Evolutionary conservation across 2,888 invertebrate genomes (phyloP), one percentile per base, ranked within the genome.

Genomic region (Limenitis camilla): DNA sequence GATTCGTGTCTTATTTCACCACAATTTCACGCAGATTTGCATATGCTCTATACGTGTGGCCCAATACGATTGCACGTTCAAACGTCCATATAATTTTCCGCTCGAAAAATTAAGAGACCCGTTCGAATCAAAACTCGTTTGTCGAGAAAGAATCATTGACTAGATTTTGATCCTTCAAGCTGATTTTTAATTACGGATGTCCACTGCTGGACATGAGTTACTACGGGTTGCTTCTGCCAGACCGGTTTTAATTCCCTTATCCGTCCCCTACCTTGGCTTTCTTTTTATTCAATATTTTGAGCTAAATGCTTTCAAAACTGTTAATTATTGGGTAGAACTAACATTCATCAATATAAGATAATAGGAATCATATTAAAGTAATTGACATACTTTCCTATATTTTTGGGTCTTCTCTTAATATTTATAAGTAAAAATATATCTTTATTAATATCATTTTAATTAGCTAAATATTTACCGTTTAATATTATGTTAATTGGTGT

Each of bases 31-130:
- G 73, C 67, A 59, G 60, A 76, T 77, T 72, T 74, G 65, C 70
- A 64, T 69, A 62, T 60, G 59, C 56, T 64, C 58, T 53, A 52
- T 59, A 54, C 59, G 58, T 58, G 61, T 69, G 70, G 69, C 68
- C 72, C 63, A 72, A 76, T 76, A 76, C 62, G 65, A 71, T 72
- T 69, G 69, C 65, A 67, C 66, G 60, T 60, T 61, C 61, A 62
- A 69, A 67, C 66, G 69, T 69, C 67, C 71, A 76, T 77, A 72
- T 72, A 64, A 76, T 78, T 78, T 78, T 72, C 69, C 72, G 70
- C 73, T 67, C 64, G 67, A 71, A 52, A 56, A 55, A 57, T 43
- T 49, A 35, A 48, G 39, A 55, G 44, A 41, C 53, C 39, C 36
- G 49, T 40, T 51, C 28, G 31, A 52, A 40, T 51, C 28, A 28